Evolutionary conservation across 2,797 vertebrate genomes (phyloP).

Genomic region (Antennarius maculatus): DNA sequence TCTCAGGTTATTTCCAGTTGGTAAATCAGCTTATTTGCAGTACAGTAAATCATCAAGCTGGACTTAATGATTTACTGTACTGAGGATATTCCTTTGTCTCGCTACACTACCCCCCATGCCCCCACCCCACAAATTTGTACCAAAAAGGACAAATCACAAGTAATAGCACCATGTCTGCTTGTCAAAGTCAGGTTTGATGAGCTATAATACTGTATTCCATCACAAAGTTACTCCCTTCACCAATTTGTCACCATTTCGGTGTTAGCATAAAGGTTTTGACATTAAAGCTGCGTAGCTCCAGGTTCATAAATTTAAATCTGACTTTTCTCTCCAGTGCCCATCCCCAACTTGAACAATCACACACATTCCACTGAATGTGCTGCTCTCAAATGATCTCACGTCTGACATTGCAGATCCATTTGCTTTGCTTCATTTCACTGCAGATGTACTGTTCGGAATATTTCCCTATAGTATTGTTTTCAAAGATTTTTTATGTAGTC

Average conservation of each 20-base stretch:
- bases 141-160: conserved; percentile 17
- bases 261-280: conserved; percentile 15
- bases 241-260: conserved; percentile 35
- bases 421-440: conserved; percentile 17
- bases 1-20: conserved; percentile 13
- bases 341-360: conserved; percentile 7
- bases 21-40: no score
- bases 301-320: conserved; percentile 17
- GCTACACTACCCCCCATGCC: background rate
- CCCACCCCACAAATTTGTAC: conserved; percentile 17
- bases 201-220: conserved; percentile 29
- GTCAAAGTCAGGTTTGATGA: conserved; percentile 30
- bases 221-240: conserved; percentile 34
- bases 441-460: conserved; percentile 17
- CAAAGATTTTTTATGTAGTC: conserved; percentile 7
- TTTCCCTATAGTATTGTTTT: conserved; percentile 19
- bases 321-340: conserved; percentile 31
- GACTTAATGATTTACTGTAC: background rate
- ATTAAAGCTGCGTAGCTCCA: conserved; percentile 5
- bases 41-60: no score
- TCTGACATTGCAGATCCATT: conserved; percentile 26
- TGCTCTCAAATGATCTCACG: conserved; percentile 23
- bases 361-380: conserved; percentile 12
- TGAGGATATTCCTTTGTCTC: background rate
- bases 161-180: conserved; percentile 26